phyloP scores from a whole-genome alignment of 1,140 invertebrate genomes.

The Bradynema listronoti region DNA sequence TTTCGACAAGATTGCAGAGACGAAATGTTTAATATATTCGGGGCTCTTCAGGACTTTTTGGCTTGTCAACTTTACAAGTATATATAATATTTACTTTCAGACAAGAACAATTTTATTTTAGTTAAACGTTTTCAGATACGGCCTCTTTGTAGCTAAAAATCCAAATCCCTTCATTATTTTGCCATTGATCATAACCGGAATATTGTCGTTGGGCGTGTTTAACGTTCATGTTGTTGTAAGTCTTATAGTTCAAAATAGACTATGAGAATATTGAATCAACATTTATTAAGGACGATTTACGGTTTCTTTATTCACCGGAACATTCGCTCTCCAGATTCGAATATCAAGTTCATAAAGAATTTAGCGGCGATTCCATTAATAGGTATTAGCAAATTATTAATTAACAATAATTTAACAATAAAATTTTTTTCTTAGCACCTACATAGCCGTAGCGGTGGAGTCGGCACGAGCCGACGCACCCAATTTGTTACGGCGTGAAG shows the following conservation, averaged over 20 bases:
- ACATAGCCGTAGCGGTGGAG: slow-evolving; percentile 47
- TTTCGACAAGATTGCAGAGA: too few species aligned
- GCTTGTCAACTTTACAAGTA: too few species aligned
- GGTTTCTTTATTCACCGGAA: slow-evolving; percentile 54
- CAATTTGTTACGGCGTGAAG: slow-evolving; percentile 43
- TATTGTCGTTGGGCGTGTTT: slow-evolving; percentile 48
- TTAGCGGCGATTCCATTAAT: slow-evolving; percentile 53
- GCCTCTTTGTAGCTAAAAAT: slow-evolving; percentile 42
- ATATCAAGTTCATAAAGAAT: slow-evolving; percentile 52
- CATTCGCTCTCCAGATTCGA: slow-evolving; percentile 50
- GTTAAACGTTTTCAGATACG: slow-evolving; percentile 34
- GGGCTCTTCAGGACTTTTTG: too few species aligned
- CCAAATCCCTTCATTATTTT: slow-evolving; percentile 45
- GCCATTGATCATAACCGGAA: slow-evolving; percentile 41
- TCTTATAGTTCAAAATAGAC: slow-evolving; percentile 1
- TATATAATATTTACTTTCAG: too few species aligned
- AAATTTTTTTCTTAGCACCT: slow-evolving; percentile 33
- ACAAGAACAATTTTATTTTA: not conserved
- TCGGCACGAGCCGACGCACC: slow-evolving; percentile 22
- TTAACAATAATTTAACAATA: not conserved
- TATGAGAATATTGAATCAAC: not conserved
- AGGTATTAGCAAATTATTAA: slow-evolving; percentile 25
- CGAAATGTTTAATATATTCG: too few species aligned
- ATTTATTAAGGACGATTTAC: slow-evolving; percentile 47
- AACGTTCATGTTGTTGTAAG: slow-evolving; percentile 47